Evolutionary conservation across 2,113 vertebrate genomes (phyloP), one percentile per base, ranked within the genome.

Genomic region (Centrocercus urophasianus): DNA sequence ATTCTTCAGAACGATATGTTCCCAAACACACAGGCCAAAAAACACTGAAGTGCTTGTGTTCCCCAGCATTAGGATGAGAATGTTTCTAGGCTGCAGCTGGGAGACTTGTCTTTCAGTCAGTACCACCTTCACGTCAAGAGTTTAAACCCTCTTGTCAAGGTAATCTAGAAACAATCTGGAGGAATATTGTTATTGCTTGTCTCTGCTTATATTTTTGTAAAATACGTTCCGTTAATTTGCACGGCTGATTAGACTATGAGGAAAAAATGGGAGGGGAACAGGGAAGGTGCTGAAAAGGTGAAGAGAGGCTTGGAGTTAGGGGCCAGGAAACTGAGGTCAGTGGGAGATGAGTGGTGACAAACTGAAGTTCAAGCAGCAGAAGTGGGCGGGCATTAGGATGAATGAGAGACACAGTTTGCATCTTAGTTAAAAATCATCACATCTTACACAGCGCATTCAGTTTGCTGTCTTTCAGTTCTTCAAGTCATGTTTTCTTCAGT

Each of bases 81-180:
- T 40, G 8, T 88, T 90, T 88, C 45, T 61, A 65, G 54, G 71
- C 74, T 73, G 61, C 66, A 82, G 24, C 36, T 61, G 66, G 13
- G 47, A 89, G n/a, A 67, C 32, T 83, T 87, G 5, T 77, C 21
- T 90, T 93, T 83, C 80, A 93, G 43, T 56, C 64, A 45, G 76
- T 87, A 43, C 61, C 38, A 78, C 73, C 52, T 89, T 57, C 28
- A 34, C 10, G 48, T 36, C 30, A 65, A 59, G 38, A 74, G 20
- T 78, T 77, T 78, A 74, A 88, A 56, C 38, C 10, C 12, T 79
- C 38, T 25, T 84, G 81, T 82, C 78, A 61, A 48, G 34, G 59
- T 72, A 87, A 84, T 78, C 38, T 10, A 34, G 11, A 90, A 96
- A 6, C 42, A 90, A 4, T 32, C 42, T 80, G 50, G 27, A 83